Conservation (phyloP, 2,113 vertebrate species). For the Progne subis region DNA sequence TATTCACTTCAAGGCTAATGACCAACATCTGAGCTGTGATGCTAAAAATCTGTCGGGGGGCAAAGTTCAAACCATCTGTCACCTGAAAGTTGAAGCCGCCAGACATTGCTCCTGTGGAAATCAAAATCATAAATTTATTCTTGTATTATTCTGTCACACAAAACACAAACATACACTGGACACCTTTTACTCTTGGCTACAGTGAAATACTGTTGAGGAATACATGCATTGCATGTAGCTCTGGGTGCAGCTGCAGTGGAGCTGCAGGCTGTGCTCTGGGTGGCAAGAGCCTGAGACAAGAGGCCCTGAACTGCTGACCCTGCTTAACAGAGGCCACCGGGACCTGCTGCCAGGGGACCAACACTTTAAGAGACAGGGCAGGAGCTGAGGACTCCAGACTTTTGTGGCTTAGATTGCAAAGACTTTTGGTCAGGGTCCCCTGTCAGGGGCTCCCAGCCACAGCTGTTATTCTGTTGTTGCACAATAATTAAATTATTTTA, state of each 20-base stretch:
- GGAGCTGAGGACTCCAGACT: too few relatives aligned
- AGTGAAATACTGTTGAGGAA: background rate
- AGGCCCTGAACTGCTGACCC: background rate
- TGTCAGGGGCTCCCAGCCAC: background rate
- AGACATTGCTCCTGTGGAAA: conserved; percentile 82
- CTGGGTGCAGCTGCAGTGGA: background rate
- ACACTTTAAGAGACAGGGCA: background rate
- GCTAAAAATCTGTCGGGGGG: conserved; percentile 87
- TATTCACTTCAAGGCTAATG: conserved; percentile 82
- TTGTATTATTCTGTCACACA: background rate
- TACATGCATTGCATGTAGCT: background rate
- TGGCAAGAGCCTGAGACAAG: background rate
- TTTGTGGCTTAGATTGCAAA: accelerated
- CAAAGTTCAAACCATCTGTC: conserved; percentile 89
- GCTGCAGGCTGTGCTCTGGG: background rate
- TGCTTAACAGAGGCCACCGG: accelerated
- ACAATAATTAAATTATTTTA: background rate
- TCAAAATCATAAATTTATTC: background rate
- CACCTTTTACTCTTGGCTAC: background rate
- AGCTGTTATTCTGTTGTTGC: background rate
- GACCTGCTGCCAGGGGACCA: background rate
- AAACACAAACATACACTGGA: background rate
- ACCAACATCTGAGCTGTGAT: conserved; percentile 80
- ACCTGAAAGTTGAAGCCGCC: conserved; percentile 92
- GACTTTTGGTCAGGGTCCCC: background rate